A percentile compares a stretch with the other conserved stretches of the same genome.
phyloP scores from a whole-genome alignment of 2,113 vertebrate species.

The Sciurus niger region DNA sequence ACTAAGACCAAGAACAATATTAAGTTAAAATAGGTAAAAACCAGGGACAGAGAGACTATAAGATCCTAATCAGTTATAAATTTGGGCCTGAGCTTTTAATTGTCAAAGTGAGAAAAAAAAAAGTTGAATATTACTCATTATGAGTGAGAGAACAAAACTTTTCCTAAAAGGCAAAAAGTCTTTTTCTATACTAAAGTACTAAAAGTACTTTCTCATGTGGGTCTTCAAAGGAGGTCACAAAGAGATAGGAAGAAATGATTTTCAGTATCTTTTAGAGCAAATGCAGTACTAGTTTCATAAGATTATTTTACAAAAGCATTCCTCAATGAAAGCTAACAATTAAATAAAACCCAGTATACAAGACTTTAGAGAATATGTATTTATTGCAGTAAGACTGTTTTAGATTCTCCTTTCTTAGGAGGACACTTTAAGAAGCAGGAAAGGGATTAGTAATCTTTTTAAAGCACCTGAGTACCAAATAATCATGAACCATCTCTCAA shows the following conservation, averaged over 20 bases:
- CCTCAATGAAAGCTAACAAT: background rate
- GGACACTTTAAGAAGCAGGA: background rate
- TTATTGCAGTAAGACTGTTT: background rate
- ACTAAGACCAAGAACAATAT: background rate
- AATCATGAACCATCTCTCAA: background rate
- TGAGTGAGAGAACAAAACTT: background rate
- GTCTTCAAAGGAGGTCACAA: background rate
- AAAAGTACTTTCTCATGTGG: background rate
- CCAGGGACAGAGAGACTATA: background rate
- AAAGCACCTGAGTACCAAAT: background rate
- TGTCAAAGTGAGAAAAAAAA: constrained; percentile 14
- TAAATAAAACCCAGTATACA: constrained; percentile 7
- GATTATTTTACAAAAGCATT: background rate
- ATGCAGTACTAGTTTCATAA: background rate
- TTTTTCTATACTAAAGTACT: background rate
- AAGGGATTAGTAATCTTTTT: constrained; percentile 1
- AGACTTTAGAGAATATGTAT: background rate
- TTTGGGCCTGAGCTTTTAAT: constrained; percentile 33
- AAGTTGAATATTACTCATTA: constrained; percentile 9
- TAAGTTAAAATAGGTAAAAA: constrained; percentile 41
- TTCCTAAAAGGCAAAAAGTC: background rate
- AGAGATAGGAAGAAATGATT: background rate
- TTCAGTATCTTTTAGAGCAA: background rate
- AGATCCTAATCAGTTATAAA: constrained; percentile 21
- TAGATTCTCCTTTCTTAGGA: background rate